Base-by-base conservation (phyloP, 2,797 vertebrate species). In the Vireo griseus region DNA sequence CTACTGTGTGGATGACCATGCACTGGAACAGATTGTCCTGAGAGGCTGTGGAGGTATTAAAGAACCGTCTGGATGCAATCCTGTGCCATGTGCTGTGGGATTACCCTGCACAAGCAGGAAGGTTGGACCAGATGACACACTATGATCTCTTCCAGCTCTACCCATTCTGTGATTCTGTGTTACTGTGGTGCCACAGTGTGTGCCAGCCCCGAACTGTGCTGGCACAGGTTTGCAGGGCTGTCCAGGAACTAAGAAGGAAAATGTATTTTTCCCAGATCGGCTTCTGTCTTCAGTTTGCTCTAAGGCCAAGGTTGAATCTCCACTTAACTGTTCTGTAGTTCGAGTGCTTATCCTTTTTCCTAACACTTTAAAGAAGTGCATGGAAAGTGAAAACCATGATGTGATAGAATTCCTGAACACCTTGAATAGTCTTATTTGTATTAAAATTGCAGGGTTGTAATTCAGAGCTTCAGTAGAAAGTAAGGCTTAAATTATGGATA, bases 181-280 rank as follows among this genome's bases (percentile, higher is more conserved):
- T 25, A 33, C 17, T 33, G 31, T 1, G 0, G 42, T 54, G 54
- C 50, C 28, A 10, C 0, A 1, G 17, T 1, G 3, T 65, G 54
- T 58, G 58, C 17, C 44, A 86, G 42, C 42, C 69, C 26, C 5
- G 3, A 31, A 20, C 7, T 84, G 42, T 72, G 58, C 69, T 69
- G 62, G 25, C 4, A 0, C 29, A 22, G n/a, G 25, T 59, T 71
- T 63, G n/a, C 28, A 45, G 66, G 54, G 39, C 33, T 84, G 42
- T 77, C 39, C n/a, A 31, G 76, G 16, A 14, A 51, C 44, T 44
- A n/a, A 48, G 33, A 66, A 51, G 21, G 2, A 2, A 31, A 21
- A 13, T 51, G 25, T 22, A 17, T 39, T 69, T 87, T 81, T 39
- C 37, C 16, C 58, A 75, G 31, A 3, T 37, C 61, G 22, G 57